These are phyloP conservation scores for Plectrocnemia conspersa DNA, from an alignment of 1,140 invertebrate genomes.

Conservation along the genomic window DNA sequence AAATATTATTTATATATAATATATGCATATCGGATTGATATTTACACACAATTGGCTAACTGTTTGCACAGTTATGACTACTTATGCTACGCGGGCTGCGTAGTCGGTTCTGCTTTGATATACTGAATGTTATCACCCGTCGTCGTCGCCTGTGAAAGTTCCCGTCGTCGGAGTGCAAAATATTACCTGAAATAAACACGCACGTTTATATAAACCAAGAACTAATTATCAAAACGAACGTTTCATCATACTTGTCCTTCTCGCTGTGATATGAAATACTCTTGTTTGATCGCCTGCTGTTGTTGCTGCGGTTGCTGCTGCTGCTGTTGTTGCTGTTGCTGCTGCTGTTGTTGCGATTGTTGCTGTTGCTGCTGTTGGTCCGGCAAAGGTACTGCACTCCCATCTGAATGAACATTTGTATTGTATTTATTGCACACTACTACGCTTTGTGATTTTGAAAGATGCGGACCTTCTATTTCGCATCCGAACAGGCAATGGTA, in stretches of 20 bases:
- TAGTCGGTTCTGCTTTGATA: conserved; percentile 25
- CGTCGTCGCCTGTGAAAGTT: conserved; percentile 6
- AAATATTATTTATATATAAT: no score
- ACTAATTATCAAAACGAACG: not conserved
- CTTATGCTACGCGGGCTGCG: conserved; percentile 27
- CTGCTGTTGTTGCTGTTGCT: conserved; percentile 5
- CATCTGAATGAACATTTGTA: not conserved
- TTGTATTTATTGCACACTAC: no score
- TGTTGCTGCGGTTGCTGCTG: not conserved
- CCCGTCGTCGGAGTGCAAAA: conserved; percentile 24
- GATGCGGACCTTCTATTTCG: conserved; percentile 36
- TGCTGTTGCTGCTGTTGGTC: conserved; percentile 2
- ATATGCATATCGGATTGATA: no score
- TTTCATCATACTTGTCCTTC: conserved; percentile 4
- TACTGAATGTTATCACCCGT: conserved; percentile 17
- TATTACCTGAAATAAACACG: conserved; percentile 17
- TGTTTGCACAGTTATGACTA: no score
- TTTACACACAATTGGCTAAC: no score
- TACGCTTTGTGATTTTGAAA: no score
- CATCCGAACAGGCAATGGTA: conserved; percentile 49
- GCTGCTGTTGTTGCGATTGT: not conserved
- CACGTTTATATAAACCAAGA: not conserved
- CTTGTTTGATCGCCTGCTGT: conserved; percentile 4
- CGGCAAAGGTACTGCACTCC: not conserved
- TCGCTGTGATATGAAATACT: conserved; percentile 13